Percentiles rank a stretch among this genome's conserved stretches.
These are phyloP conservation scores for Nymphalis io DNA, from an alignment of 1,140 invertebrate species.

Conservation along the genomic window DNA sequence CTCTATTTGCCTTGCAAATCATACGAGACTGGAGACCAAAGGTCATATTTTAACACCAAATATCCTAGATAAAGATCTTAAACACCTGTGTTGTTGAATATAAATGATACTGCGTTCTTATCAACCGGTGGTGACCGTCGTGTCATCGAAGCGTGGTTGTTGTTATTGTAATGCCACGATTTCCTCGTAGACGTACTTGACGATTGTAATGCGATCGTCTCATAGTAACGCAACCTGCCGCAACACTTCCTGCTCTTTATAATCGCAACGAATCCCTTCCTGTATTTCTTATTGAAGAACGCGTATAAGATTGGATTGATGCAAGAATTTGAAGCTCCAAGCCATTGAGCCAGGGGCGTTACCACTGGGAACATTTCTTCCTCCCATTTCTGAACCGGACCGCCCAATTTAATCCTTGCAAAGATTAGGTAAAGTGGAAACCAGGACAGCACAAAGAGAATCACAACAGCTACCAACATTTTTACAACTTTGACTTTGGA, in stretches of 20 bases:
- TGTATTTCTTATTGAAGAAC: constrained; percentile 98
- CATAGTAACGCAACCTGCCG: constrained; percentile 89
- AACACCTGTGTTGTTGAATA: constrained; percentile 82
- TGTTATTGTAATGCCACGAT: constrained; percentile 90
- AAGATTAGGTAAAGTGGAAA: constrained; percentile 96
- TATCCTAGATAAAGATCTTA: constrained; percentile 44
- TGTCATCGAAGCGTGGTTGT: constrained; percentile 84
- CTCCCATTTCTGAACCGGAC: constrained; percentile 85
- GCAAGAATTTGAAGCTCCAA: constrained; percentile 97
- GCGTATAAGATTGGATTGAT: constrained; percentile 99
- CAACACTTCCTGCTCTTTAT: constrained; percentile 92
- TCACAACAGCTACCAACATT: constrained; percentile 97
- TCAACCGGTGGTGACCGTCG: constrained; percentile 84
- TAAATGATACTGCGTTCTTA: constrained; percentile 88
- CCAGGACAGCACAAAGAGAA: constrained; percentile 97
- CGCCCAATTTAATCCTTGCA: constrained; percentile 91
- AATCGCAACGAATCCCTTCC: constrained; percentile 94
- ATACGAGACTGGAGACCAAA: constrained; percentile 26
- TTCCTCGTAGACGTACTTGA: constrained; percentile 90
- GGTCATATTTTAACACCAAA: constrained; percentile 26
- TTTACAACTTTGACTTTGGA: constrained; percentile 97
- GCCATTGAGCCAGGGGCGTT: constrained; percentile 96
- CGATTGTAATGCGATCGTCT: constrained; percentile 90
- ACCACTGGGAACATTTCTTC: constrained; percentile 90
- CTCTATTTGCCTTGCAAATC: constrained; percentile 21